A percentile compares a stretch with the other conserved stretches of the same genome.
Evolutionary conservation across 2,888 invertebrate species (phyloP).

Genomic region (Mimachlamys varia): DNA sequence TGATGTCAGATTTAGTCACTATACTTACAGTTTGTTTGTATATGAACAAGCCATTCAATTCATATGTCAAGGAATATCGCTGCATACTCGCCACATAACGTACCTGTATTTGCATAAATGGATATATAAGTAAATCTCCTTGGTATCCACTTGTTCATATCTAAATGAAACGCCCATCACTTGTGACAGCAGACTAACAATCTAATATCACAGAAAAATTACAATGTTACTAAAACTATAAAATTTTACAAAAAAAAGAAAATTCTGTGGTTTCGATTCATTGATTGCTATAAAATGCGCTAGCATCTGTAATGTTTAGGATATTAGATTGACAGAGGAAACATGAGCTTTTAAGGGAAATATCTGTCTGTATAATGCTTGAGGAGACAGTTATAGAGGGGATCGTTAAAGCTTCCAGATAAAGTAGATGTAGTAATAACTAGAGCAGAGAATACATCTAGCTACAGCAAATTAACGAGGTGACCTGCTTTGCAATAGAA

Average conservation of each 20-base stretch:
- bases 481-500: neutral
- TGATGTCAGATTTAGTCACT: neutral
- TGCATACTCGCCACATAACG: neutral
- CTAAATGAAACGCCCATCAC: neutral
- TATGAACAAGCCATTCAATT: neutral
- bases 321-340: neutral
- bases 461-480: neutral
- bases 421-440: neutral
- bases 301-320: neutral
- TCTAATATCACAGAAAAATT: neutral
- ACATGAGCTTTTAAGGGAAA: neutral
- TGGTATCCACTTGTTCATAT: neutral
- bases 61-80: neutral
- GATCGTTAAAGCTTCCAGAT: neutral
- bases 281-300: too few relatives aligned
- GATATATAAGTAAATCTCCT: neutral
- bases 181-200: neutral
- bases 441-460: neutral
- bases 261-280: too few relatives aligned
- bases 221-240: too few relatives aligned
- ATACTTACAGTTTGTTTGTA: neutral
- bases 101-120: neutral
- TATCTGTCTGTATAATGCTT: neutral
- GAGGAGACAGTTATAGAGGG: neutral
- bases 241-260: too few relatives aligned